phyloP scores from a whole-genome alignment of 2,888 invertebrate genomes.

The Epinotia bilunana region DNA sequence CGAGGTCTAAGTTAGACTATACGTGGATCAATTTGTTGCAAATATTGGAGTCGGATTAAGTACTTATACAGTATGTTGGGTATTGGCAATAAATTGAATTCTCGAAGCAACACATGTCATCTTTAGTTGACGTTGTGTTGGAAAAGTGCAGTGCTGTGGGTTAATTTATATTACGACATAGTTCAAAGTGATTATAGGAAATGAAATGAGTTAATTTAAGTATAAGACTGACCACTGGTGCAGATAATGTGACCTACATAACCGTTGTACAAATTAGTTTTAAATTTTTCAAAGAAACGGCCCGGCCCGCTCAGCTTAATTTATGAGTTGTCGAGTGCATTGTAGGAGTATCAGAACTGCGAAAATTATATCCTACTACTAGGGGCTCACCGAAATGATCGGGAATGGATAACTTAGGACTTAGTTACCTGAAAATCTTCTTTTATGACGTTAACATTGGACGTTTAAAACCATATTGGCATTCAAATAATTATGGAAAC shows the following conservation, averaged over 20 bases:
- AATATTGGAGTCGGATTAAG: neutral
- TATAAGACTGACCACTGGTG: neutral
- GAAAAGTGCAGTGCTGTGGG: conserved; percentile 45
- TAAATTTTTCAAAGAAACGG: neutral
- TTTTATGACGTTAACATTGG: no score
- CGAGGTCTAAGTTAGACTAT: conserved; percentile 80
- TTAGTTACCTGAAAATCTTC: no score
- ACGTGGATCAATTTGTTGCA: neutral
- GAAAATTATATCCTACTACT: neutral
- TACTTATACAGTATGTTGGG: neutral
- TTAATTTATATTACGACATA: conserved; percentile 69
- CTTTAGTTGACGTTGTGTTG: conserved; percentile 1
- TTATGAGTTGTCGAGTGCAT: conserved; percentile 19
- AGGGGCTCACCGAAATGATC: no score
- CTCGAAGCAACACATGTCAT: neutral
- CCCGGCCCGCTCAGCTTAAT: neutral
- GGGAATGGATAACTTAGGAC: no score
- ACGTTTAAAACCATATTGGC: no score
- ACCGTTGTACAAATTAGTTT: neutral
- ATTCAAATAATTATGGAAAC: no score
- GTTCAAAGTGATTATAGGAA: conserved; percentile 67
- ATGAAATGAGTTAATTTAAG: conserved; percentile 65
- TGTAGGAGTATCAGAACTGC: neutral
- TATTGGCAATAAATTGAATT: conserved; percentile 6
- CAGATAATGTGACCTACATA: conserved; percentile 4